A percentile compares a stretch with the other conserved stretches of the same genome.
These are phyloP conservation scores for Paracentrotus lividus DNA, from an alignment of 53 echinoderm and acorn worm species.

Conservation along the genomic window DNA sequence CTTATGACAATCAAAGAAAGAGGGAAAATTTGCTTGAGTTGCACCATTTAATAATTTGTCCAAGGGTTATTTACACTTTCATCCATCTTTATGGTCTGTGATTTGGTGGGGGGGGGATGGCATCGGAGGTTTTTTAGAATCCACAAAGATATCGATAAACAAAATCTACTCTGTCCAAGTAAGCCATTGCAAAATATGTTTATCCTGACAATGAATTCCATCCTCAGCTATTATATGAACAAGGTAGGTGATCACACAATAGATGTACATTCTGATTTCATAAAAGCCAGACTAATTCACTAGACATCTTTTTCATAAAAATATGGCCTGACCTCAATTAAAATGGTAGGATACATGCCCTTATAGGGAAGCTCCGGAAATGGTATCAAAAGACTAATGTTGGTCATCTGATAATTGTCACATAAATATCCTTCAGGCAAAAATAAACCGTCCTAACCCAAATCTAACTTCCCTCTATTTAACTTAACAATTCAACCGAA, in stretches of 20 bases:
- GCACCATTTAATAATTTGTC: neutral
- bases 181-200: too few species aligned
- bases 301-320: too few species aligned
- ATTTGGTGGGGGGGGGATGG: too few species aligned
- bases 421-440: neutral
- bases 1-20: neutral
- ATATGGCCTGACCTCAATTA: neutral
- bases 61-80: neutral
- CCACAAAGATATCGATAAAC: neutral
- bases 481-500: neutral
- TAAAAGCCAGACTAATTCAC: too few species aligned
- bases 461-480: neutral
- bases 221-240: too few species aligned
- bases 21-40: neutral
- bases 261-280: too few species aligned
- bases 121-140: too few species aligned
- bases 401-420: neutral
- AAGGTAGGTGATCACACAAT: too few species aligned
- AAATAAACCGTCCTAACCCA: neutral
- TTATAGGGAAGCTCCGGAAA: neutral
- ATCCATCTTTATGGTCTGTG: neutral
- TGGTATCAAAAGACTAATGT: too few species aligned
- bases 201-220: too few species aligned
- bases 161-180: too few species aligned
- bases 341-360: neutral